Evolutionary conservation across 2,888 invertebrate genomes (phyloP), one percentile per base, ranked within the genome.

Genomic region (Drosophila ustulata): DNA sequence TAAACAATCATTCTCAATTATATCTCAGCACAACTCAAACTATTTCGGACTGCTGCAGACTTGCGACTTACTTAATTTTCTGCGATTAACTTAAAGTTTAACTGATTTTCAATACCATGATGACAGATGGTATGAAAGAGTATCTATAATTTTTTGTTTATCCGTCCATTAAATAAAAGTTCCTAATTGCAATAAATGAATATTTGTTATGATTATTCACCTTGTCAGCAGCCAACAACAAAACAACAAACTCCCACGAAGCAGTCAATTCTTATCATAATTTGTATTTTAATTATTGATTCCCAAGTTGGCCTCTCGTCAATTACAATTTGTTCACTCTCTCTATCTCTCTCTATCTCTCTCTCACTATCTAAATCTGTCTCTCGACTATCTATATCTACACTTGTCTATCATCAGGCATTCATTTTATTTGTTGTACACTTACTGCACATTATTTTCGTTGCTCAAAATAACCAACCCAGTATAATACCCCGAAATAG

Each of bases 81-180:
- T 13, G 5, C 13, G 13, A 25, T 32, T 45, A 23, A n/a, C 43
- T 32, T 55, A 6, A 46, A 34, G 13, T 25, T 25, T 18, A n/a
- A 34, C 26, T 37, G 9, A 18, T 46, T 37, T 47, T 13, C 26
- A 26, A 30, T 7, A 41, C 30, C 25, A 51, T 26, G 32, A 46
- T 46, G 25, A 52, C 52, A 66, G 37, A 8, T 43, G 59, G 55
- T 55, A 41, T 26, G 47, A 18, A 43, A 28, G 50, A 53, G 66
- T 65, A 70, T 75, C 75, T 73, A 82, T 80, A 73, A 76, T 88
- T 90, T 86, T 90, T 82, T 79, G 75, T 78, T 91, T 91, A 91
- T 91, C 90, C 90, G 91, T 91, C 90, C 90, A 91, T 90, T 71
- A 78, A 84, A 43, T 32, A 75, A 76, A 83, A 89, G 89, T 89